Evolutionary conservation across 2,113 vertebrate species (phyloP).

Genomic region (Pandion haliaetus): DNA sequence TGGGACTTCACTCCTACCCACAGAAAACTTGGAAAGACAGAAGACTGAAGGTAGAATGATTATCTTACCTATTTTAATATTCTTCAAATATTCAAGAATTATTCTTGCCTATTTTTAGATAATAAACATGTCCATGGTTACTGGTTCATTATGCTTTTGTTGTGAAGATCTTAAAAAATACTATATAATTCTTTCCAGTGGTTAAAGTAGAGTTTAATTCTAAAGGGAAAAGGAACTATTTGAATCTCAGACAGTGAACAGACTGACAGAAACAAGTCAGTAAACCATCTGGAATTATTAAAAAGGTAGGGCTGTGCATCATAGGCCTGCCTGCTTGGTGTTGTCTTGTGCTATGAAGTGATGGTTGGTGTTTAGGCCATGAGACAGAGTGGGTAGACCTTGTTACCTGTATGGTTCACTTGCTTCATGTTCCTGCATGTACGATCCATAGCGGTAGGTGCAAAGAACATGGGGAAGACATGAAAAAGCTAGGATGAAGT

Average conservation of each 20-base stretch:
- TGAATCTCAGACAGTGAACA: neutral
- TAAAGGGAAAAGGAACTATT: neutral
- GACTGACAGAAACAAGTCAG: neutral
- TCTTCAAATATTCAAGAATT: neutral
- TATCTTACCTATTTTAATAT: neutral
- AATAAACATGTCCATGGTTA: neutral
- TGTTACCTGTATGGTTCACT: neutral
- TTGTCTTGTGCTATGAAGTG: neutral
- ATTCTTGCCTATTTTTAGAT: neutral
- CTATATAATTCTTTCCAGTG: neutral
- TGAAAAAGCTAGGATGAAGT: neutral
- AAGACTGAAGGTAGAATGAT: constrained; percentile 51
- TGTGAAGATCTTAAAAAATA: neutral
- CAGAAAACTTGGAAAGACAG: constrained; percentile 14
- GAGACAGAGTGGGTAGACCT: neutral
- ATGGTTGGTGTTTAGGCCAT: neutral
- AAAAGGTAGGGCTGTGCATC: neutral
- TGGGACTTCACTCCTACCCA: neutral
- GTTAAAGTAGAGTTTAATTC: neutral
- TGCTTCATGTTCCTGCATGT: neutral
- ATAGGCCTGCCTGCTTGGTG: neutral
- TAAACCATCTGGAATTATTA: neutral
- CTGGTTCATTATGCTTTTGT: neutral
- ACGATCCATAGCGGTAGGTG: no score
- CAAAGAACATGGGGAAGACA: neutral